A percentile compares a stretch with the other conserved stretches of the same genome.
phyloP scores from a whole-genome alignment of 2,888 invertebrate species.

The Exephanes ischioxanthus region DNA sequence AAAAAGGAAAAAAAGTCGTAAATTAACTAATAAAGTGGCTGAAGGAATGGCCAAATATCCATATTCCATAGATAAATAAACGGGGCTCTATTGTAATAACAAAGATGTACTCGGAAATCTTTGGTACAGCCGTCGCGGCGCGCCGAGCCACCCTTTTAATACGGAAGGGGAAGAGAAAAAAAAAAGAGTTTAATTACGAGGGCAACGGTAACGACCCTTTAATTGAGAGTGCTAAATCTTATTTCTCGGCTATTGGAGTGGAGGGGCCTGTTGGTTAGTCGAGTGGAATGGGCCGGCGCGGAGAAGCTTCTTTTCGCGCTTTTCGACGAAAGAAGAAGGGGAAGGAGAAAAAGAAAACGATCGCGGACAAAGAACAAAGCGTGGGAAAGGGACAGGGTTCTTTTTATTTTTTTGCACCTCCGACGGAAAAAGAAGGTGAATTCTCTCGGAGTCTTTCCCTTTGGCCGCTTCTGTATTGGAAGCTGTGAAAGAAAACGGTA shows the following conservation, averaged over 20 bases:
- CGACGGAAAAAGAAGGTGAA: constrained; percentile 45
- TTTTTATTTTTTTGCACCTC: background rate
- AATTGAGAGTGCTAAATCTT: constrained; percentile 61
- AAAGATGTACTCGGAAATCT: background rate
- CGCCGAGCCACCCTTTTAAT: constrained; percentile 5
- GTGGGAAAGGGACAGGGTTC: constrained; percentile 51
- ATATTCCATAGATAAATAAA: no score
- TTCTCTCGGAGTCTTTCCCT: constrained; percentile 38
- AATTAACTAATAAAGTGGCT: no score
- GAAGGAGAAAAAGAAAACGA: constrained; percentile 28
- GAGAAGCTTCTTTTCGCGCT: constrained; percentile 46
- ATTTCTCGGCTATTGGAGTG: constrained; percentile 52
- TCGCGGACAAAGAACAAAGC: constrained; percentile 56
- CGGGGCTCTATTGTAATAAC: background rate
- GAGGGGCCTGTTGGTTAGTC: constrained; percentile 37
- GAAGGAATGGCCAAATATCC: no score
- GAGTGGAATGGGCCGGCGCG: constrained; percentile 27
- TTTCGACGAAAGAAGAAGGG: background rate
- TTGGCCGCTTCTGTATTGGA: constrained; percentile 53
- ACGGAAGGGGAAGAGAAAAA: background rate
- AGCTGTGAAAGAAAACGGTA: constrained; percentile 50
- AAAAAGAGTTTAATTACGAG: constrained; percentile 57
- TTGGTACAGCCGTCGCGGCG: no score
- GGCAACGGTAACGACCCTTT: constrained; percentile 47
- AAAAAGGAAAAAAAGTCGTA: no score